Evolutionary conservation across 2,113 vertebrate species (phyloP).

Genomic region (Seriola rivoliana): DNA sequence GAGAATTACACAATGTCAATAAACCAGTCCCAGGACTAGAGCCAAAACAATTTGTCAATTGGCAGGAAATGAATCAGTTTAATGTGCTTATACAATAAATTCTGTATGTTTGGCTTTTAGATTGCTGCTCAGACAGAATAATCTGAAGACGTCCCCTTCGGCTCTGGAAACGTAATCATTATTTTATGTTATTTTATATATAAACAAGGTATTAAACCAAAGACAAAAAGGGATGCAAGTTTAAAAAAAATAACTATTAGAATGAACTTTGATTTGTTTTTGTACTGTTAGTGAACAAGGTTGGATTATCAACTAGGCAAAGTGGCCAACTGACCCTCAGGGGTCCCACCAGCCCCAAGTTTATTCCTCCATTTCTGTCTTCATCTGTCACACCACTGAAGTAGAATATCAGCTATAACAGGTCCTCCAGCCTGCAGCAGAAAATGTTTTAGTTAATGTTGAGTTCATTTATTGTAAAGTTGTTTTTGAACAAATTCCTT

Average conservation of each 20-base stretch:
- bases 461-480: background rate
- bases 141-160: background rate
- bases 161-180: background rate
- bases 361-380: background rate
- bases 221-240: background rate
- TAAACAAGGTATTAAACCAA: background rate
- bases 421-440: no score
- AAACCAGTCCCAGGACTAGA: background rate
- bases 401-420: no score
- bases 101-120: background rate
- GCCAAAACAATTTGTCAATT: background rate
- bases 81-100: no score
- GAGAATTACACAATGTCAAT: background rate
- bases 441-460: background rate
- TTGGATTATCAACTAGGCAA: background rate
- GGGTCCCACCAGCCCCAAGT: background rate
- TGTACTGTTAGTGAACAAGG: background rate
- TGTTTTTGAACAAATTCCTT: background rate
- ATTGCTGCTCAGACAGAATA: background rate
- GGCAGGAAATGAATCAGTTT: background rate
- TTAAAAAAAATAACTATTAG: background rate
- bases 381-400: no score
- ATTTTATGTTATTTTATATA: background rate
- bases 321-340: background rate
- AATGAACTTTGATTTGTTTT: background rate